Base-by-base conservation (phyloP, 2,888 invertebrate species). In the Lochmaea crataegi region DNA sequence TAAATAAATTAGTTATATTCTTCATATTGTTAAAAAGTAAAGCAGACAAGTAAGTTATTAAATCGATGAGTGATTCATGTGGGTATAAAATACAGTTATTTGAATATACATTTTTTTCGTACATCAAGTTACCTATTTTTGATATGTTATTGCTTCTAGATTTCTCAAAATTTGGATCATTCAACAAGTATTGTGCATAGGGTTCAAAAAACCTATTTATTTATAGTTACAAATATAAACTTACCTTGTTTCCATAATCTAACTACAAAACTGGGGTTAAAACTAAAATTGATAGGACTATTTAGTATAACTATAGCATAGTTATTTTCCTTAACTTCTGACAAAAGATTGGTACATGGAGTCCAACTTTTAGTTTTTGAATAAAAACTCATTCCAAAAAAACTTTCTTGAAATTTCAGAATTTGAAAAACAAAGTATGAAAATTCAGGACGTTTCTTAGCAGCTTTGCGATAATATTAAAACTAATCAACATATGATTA, bases 221-320 rank as follows among this genome's bases (percentile, higher is more conserved):
- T 16, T 14, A 18, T 51, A 51, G 51, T 51, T 16, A 2, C n/a
- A 16, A 65, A 11, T 65, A 22, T 26, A 32, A 42, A 38, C 22
- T 63, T 85, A 94, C 94, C 93, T 86, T 90, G 90, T 81, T 91
- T 90, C 94, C 94, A 94, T 72, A 94, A 85, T 45, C 86, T 86
- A 74, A 88, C 83, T 0, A 93, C 83, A 79, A 90, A 87, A 57
- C 86, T 84, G 14, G 85, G 80, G 12, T 87, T 77, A 65, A 80
- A 74, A 65, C 76, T 88, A 77, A 90, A 88, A 57, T 84, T 80
- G 38, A 94, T 89, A 56, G 90, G 90, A 38, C 91, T 88, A 82
- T 94, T 94, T 53, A 94, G 86, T 70, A 94, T 87, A 38, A 94
- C 73, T 64, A 94, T 86, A 5, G 91, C 92, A 87, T 92, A 92